Evolutionary conservation across 1,140 invertebrate species (phyloP).

Genomic region (Drosophila hydei): DNA sequence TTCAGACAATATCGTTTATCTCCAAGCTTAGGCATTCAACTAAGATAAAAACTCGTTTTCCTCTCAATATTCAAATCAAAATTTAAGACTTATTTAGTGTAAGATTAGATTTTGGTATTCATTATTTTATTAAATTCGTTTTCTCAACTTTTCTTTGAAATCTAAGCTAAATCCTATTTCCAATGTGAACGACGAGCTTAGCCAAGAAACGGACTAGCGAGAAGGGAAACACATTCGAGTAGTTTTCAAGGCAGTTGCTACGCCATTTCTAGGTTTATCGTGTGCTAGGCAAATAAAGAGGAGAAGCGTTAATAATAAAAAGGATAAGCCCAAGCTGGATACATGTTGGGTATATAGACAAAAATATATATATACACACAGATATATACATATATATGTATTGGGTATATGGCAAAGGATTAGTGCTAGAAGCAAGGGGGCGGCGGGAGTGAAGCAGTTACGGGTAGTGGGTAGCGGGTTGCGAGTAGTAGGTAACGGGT

Average conservation of each 20-base stretch:
- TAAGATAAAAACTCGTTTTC: too few relatives aligned
- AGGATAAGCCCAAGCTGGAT: not conserved
- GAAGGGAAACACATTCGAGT: slow-evolving; percentile 4
- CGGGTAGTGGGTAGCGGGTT: not conserved
- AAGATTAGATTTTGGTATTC: not conserved
- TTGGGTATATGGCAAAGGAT: not conserved
- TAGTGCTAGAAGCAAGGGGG: not conserved
- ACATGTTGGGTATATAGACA: slow-evolving; percentile 1
- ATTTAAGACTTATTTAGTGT: too few relatives aligned
- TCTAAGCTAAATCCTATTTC: not conserved
- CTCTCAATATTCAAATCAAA: too few relatives aligned
- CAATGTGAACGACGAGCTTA: not conserved
- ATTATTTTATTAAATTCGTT: not conserved
- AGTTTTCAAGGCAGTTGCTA: slow-evolving; percentile 4
- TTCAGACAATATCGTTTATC: too few relatives aligned
- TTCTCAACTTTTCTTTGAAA: not conserved
- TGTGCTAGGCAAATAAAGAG: slow-evolving; percentile 16
- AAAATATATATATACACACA: not conserved
- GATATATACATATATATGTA: not conserved
- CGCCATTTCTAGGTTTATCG: slow-evolving; percentile 7
- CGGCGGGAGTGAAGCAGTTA: not conserved
- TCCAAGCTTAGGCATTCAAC: too few relatives aligned
- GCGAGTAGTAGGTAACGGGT: not conserved
- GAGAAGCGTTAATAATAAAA: slow-evolving; percentile 4
- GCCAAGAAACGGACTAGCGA: not conserved